A percentile compares a stretch with the other conserved stretches of the same genome.
phyloP scores from a whole-genome alignment of 2,888 invertebrate species.

The Hoplodrina blanda region DNA sequence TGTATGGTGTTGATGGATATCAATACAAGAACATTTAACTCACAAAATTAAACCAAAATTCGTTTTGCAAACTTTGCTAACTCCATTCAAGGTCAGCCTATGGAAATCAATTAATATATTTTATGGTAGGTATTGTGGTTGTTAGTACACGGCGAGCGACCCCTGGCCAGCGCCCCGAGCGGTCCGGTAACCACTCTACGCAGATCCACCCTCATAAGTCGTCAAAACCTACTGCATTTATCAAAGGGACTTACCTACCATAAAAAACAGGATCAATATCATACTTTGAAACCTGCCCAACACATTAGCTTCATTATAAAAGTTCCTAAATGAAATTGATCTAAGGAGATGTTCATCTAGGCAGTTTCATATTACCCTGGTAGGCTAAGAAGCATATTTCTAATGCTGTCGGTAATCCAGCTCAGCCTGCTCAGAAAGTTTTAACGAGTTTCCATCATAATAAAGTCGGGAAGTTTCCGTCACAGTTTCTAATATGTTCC shows the following conservation, averaged over 20 bases:
- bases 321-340: constrained; percentile 3
- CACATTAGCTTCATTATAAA: background rate
- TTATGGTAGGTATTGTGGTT: background rate
- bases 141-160: constrained; percentile 6
- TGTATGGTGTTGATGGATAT: too few relatives aligned
- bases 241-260: constrained; percentile 6
- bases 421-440: constrained; percentile 25
- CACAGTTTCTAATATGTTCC: background rate
- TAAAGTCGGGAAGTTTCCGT: constrained; percentile 7
- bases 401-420: constrained; percentile 15
- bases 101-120: constrained; percentile 13
- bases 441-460: constrained; percentile 31
- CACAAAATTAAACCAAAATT: background rate
- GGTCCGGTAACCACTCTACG: constrained; percentile 2
- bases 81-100: constrained; percentile 4
- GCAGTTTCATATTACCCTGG: constrained; percentile 5
- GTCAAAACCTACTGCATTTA: constrained; percentile 31
- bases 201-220: constrained; percentile 26
- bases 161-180: constrained; percentile 9
- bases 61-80: background rate
- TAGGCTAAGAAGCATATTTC: constrained; percentile 1
- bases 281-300: background rate
- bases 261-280: constrained; percentile 17
- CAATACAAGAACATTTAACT: background rate
- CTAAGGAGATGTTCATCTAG: background rate